Base-by-base conservation (phyloP, 2,797 vertebrate genomes). In the Acestrorhynchus altus region DNA sequence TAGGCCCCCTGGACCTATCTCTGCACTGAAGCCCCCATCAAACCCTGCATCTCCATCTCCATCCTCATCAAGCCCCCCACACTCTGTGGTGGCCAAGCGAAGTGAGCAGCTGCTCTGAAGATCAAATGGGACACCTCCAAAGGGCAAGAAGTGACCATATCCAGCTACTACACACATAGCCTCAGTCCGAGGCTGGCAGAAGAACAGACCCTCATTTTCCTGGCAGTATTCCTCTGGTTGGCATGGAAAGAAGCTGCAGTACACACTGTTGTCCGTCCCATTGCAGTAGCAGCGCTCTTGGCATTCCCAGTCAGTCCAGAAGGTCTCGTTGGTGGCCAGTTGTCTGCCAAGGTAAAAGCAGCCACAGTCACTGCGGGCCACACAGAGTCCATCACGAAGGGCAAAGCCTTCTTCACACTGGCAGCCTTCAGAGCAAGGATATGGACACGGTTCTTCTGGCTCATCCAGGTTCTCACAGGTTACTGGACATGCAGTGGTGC, bases 271-370 rank as follows among this genome's bases (percentile, higher is more conserved):
- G 93, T 98, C 97, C 0, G 97, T 95, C 68, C 97, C 96, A 0
- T 99, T 99, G 91, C 98, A 99, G 89, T 94, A 97, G 92, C 98
- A 99, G 85, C 96, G 95, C 81, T 96, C 96, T 84, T 96, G 96
- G 87, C 98, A 99, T 83, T 98, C 93, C 80, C 95, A 92, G 84
- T 99, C 97, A 0, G 94, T 96, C 98, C 98, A 99, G 88, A 99
- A 99, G 60, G 96, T 97, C 88, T 96, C 96, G 74, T 98, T 98
- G 61, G 96, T 97, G 79, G 93, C 92, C 83, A 98, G 90, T 71
- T 95, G 95, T 39, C 91, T 95, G 0, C 96, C 96, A 54, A 95
- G 94, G 6, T 95, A 95, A 74, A 86, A 87, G 87, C 98, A 99
- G 88, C 98, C 98, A 0, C 98, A 99, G 51, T 99, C 96, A 0